These are phyloP conservation scores for Lagopus leucura DNA, from an alignment of 2,113 vertebrate genomes.

Conservation along the genomic window DNA sequence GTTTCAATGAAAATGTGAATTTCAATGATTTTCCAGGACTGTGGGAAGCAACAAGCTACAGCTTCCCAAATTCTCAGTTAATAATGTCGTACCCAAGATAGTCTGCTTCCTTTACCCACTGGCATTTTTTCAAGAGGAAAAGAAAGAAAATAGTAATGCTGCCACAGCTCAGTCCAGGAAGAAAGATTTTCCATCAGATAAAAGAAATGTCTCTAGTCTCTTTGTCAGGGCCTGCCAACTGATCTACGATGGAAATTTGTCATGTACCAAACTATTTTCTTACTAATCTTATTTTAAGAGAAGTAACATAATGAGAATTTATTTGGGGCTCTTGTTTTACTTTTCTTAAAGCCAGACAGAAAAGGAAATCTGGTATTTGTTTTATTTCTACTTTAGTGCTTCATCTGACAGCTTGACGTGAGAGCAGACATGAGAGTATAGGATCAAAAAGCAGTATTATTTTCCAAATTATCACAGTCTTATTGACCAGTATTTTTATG, in stretches of 20 bases:
- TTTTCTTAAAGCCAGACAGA: constrained; percentile 21
- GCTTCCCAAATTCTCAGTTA: not conserved
- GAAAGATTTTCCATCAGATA: constrained; percentile 13
- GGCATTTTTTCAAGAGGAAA: not conserved
- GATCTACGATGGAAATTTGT: constrained; percentile 7
- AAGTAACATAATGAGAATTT: constrained; percentile 41
- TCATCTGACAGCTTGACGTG: constrained; percentile 29
- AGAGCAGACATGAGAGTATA: not conserved
- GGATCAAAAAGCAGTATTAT: not conserved
- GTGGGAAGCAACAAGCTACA: not conserved
- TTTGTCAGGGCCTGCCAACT: not conserved
- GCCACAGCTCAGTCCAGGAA: not conserved
- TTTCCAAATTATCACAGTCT: not conserved
- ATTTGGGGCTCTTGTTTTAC: not conserved
- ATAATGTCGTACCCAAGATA: not conserved
- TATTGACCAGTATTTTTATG: not conserved
- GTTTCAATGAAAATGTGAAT: not conserved
- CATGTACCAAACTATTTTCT: constrained; percentile 13
- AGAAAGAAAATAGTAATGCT: not conserved
- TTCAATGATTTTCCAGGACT: not conserved
- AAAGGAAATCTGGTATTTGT: constrained; percentile 53
- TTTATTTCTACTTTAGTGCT: constrained; percentile 43
- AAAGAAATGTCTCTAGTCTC: not conserved
- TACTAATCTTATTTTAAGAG: constrained; percentile 42
- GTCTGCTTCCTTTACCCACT: not conserved